These are phyloP conservation scores for Erpornis zantholeuca DNA, from an alignment of 2,113 vertebrate genomes.

Conservation along the genomic window DNA sequence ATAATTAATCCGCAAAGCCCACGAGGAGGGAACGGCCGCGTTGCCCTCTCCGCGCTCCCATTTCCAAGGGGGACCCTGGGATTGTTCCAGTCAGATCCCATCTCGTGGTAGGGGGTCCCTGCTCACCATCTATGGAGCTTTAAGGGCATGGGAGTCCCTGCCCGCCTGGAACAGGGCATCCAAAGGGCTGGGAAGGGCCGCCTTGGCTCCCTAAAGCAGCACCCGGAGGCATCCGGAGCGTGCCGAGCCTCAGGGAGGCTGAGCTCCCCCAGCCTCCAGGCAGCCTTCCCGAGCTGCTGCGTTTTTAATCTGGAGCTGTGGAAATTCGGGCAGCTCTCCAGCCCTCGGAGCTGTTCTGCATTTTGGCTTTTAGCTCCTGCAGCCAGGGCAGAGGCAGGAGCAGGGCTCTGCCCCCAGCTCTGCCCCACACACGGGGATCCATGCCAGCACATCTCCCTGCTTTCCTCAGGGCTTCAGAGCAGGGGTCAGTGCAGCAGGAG, in stretches of 20 bases:
- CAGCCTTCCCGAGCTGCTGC: not conserved
- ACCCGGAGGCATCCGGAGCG: rapidly evolving
- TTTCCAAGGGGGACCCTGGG: not conserved
- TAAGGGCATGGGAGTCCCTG: not conserved
- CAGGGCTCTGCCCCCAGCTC: not conserved
- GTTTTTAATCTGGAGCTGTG: not conserved
- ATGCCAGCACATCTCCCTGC: not conserved
- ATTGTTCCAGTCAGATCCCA: not conserved
- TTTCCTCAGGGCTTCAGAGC: slow-evolving; percentile 60
- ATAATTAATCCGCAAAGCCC: slow-evolving; percentile 12
- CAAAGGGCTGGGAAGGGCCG: not conserved
- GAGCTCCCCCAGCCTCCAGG: not conserved
- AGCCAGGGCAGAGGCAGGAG: not conserved
- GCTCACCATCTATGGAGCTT: not conserved
- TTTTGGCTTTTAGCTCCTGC: not conserved
- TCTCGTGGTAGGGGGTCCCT: not conserved
- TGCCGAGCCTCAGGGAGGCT: not conserved
- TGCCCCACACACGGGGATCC: rapidly evolving
- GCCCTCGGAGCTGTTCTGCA: not conserved
- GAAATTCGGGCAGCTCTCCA: not conserved
- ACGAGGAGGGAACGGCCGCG: rapidly evolving
- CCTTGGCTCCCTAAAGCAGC: not conserved
- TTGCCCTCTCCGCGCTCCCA: not conserved
- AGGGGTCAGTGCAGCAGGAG: slow-evolving; percentile 31
- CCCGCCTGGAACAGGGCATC: not conserved